Percentiles rank a stretch among this genome's conserved stretches.
These are phyloP conservation scores for Mycetomoellerius zeteki DNA, from an alignment of 1,140 invertebrate genomes.

Conservation along the genomic window DNA sequence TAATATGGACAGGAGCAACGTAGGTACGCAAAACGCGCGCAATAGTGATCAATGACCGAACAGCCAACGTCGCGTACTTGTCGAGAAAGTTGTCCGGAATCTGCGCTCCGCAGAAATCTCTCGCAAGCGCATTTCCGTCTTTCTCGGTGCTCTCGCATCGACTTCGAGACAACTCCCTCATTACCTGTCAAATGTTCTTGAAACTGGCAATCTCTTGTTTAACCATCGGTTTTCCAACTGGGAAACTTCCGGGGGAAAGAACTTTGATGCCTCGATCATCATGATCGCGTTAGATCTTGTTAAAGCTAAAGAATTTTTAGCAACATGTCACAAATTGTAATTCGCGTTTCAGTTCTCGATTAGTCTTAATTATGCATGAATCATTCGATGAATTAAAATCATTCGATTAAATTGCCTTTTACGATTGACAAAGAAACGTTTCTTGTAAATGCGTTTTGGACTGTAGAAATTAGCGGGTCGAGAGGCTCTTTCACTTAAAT, in stretches of 20 bases:
- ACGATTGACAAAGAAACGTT: conserved; percentile 4
- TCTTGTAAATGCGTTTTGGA: not conserved
- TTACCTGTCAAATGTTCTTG: not conserved
- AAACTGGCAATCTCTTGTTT: not conserved
- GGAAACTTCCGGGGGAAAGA: not conserved
- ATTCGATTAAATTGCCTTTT: not conserved
- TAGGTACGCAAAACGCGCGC: not conserved
- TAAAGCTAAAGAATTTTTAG: not conserved
- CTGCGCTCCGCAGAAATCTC: conserved; percentile 40
- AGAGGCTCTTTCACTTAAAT: not conserved
- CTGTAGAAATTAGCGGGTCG: not conserved
- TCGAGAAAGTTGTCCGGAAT: conserved; percentile 67
- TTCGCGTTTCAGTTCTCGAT: not conserved
- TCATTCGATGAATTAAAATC: not conserved
- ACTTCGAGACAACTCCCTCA: not conserved
- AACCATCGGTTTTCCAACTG: not conserved
- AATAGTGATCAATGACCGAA: conserved; percentile 36
- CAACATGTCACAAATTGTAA: not conserved
- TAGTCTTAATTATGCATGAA: not conserved
- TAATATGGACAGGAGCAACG: not conserved
- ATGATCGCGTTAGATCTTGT: not conserved
- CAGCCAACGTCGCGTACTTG: conserved; percentile 18
- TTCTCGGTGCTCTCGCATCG: conserved; percentile 24
- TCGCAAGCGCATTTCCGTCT: conserved; percentile 62
- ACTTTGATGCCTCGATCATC: not conserved